Evolutionary conservation across 2,113 vertebrate genomes (phyloP), one percentile per base, ranked within the genome.

Genomic region (Nothobranchius kuhntae): DNA sequence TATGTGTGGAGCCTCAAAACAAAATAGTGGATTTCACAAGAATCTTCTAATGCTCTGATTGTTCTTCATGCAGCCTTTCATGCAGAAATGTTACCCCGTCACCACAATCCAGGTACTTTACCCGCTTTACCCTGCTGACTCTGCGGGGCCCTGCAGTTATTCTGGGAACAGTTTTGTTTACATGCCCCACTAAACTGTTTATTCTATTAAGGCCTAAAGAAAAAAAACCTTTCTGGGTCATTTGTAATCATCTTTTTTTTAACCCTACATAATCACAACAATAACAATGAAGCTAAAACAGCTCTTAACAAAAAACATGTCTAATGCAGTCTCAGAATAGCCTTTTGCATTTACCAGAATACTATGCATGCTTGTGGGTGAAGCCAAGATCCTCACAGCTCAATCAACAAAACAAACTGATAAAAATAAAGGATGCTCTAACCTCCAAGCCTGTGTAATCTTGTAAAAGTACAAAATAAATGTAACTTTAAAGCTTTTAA

Each of bases 41-140:
- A 30, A 30, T 30, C 30, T 30, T 4, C 30, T 30, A 30, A 30
- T 30, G 30, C 30, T 21, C 1, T 30, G 30, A 30, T 30, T 30
- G 2, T 30, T 30, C 30, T 30, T 30, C 30, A 30, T 30, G 30
- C 30, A 30, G 30, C 30, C 30, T 4, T n/a, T n/a, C n/a, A n/a
- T n/a, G n/a, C 2, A 61, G 60, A 26, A 70, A 55, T 4, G 45
- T 72, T 69, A 64, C 46, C 38, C 80, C 55, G 47, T 74, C 67
- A 56, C 65, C 83, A 47, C 2, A 54, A 30, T 77, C 68, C 83
- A 81, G 86, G 86, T 89, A 89, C 84, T 89, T 91, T 87, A 86
- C 83, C 73, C 54, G 40, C 38, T 3, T 40, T 40, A 55, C 14
- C n/a, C 44, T 65, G 81, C 80, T 87, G 78, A 86, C 52, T 40